Evolutionary conservation across 2,797 vertebrate species (phyloP), one percentile per base, ranked within the genome.

Genomic region (Manis javanica): DNA sequence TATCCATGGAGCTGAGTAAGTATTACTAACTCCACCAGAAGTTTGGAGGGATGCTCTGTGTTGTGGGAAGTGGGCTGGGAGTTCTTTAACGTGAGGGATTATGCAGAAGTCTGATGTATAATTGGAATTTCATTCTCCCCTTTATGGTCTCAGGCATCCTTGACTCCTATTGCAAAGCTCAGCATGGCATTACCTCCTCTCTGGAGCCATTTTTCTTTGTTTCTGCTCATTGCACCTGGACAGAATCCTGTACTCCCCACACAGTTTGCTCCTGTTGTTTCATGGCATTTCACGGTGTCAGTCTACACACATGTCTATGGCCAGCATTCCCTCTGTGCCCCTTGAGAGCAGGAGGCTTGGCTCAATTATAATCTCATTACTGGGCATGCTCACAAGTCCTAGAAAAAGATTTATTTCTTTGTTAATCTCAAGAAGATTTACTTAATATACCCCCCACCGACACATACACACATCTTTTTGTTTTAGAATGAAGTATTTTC

Each of bases 401-500:
- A n/a, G 79, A 64, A 46, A 74, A 9, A 64, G 42, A 75, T 39
- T 23, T 37, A 63, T 68, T 77, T 55, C 53, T 90, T 69, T 51
- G 29, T 34, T 63, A 29, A 75, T 49, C 53, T 55, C 14, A 19
- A 42, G 37, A 34, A 86, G 39, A 39, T 68, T 83, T 71, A 34
- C 69, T 87, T 46, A 34, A 21, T 63, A 12, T n/a, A 51, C 3
- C 23, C 23, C 7, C 29, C 29, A 46, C 11, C 21, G 9, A 11
- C 21, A n/a, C 68, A 63, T 39, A 39, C 59, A 29, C 13, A 51
- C 69, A 77, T n/a, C 72, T 49, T 49, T 64, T 31, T 16, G 16
- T 46, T 93, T 92, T 46, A 69, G 34, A 83, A 92, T 21, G 69
- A 34, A 64, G 16, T 51, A 3, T 42, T 88, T 87, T 77, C 26